These are phyloP conservation scores for Coracopsis vasa DNA, from an alignment of 2,113 vertebrate species.

Conservation along the genomic window DNA sequence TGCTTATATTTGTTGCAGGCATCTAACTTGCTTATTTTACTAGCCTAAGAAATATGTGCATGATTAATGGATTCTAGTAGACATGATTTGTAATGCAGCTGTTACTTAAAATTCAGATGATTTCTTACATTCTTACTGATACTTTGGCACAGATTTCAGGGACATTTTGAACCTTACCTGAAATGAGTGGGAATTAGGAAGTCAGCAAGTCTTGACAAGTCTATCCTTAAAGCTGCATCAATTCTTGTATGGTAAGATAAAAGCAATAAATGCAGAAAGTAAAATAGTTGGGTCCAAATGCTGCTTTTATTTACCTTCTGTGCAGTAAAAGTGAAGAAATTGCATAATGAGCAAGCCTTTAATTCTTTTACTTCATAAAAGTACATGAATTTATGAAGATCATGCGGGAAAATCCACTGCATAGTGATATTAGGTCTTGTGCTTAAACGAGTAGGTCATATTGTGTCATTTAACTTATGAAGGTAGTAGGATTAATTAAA, in stretches of 20 bases:
- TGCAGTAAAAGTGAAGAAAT: background rate
- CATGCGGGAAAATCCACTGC: background rate
- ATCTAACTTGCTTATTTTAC: background rate
- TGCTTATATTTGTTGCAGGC: background rate
- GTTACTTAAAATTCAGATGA: background rate
- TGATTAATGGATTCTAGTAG: background rate
- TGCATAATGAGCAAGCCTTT: background rate
- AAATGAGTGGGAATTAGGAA: background rate
- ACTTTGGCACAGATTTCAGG: background rate
- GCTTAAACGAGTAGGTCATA: background rate
- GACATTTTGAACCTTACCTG: background rate
- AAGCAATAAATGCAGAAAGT: background rate
- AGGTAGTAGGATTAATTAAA: background rate
- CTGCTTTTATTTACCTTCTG: background rate
- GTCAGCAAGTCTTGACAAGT: background rate
- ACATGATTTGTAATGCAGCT: background rate
- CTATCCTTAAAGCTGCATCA: background rate
- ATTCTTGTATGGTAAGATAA: background rate
- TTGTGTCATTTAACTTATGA: background rate
- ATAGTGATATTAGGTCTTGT: background rate
- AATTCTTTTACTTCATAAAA: background rate
- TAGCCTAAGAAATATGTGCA: background rate
- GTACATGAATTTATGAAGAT: background rate
- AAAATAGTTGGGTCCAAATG: background rate
- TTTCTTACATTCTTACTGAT: background rate